A percentile compares a stretch with the other conserved stretches of the same genome.
phyloP scores from a whole-genome alignment of 1,140 invertebrate genomes.

The Dysdera silvatica region DNA sequence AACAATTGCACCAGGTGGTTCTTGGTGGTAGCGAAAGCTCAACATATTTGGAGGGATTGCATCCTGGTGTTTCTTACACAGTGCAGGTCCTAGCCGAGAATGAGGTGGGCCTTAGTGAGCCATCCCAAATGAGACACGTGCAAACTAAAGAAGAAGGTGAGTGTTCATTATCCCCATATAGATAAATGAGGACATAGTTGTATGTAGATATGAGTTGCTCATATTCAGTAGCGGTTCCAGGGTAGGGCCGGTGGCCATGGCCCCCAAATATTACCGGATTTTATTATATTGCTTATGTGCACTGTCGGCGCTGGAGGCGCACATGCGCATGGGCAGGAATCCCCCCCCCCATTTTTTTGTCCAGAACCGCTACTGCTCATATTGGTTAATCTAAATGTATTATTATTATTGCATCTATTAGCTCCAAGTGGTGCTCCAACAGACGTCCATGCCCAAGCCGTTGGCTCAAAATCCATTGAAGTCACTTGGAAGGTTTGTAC shows the following conservation, averaged over 20 bases:
- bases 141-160: constrained; percentile 30
- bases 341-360: too few species aligned
- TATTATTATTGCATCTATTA: constrained; percentile 17
- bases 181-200: too few species aligned
- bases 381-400: too few species aligned
- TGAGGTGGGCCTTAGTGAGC: constrained; percentile 25
- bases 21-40: constrained; percentile 18
- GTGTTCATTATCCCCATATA: too few species aligned
- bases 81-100: constrained; percentile 29
- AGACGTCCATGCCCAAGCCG: constrained; percentile 41
- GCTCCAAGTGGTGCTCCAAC: constrained; percentile 44
- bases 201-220: too few species aligned
- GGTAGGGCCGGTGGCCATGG: too few species aligned
- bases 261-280: too few species aligned
- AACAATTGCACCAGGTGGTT: constrained; percentile 22
- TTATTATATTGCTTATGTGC: too few species aligned
- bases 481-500: constrained; percentile 43
- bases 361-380: too few species aligned
- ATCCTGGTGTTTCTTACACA: constrained; percentile 26
- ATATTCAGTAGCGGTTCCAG: too few species aligned
- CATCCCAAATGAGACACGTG: constrained; percentile 15
- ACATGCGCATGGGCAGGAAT: too few species aligned
- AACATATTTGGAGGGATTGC: constrained; percentile 16
- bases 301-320: too few species aligned
- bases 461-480: constrained; percentile 43